phyloP scores from a whole-genome alignment of 2,888 invertebrate species.

The Oegoconia quadripuncta region DNA sequence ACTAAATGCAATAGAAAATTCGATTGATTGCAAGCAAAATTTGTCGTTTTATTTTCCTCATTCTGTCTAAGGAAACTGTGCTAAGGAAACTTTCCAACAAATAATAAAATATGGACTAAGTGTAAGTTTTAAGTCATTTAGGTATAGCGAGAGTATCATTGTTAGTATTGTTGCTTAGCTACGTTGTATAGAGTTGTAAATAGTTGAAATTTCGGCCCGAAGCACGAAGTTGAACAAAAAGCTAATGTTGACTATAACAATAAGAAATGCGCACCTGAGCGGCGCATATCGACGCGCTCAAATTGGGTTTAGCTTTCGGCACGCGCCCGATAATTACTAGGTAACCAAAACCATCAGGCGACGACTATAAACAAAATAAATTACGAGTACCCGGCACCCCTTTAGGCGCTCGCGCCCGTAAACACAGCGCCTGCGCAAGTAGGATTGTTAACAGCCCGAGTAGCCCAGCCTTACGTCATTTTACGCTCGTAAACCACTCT shows the following conservation, averaged over 20 bases:
- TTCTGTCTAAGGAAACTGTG: no score
- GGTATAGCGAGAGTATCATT: no score
- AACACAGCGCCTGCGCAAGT: slow-evolving; percentile 44
- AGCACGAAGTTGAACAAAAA: slow-evolving; percentile 42
- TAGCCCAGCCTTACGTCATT: slow-evolving; percentile 69
- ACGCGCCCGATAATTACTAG: slow-evolving; percentile 69
- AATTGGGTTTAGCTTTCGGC: slow-evolving; percentile 68
- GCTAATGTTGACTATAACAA: slow-evolving; percentile 64
- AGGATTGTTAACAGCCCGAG: slow-evolving; percentile 57
- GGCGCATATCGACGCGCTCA: slow-evolving; percentile 43
- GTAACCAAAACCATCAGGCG: slow-evolving; percentile 61
- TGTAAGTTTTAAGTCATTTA: no score
- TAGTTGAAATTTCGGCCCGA: slow-evolving; percentile 40
- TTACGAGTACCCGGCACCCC: slow-evolving; percentile 60
- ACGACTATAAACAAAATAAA: slow-evolving; percentile 69
- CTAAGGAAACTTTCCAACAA: no score
- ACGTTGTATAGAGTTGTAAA: slow-evolving; percentile 41
- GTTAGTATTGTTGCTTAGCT: no score
- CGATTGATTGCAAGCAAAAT: no score
- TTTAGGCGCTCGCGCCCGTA: slow-evolving; percentile 41
- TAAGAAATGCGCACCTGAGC: slow-evolving; percentile 64
- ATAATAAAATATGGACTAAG: no score
- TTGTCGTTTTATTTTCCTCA: no score
- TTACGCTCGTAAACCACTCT: slow-evolving; percentile 76
- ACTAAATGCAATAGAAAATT: no score